A percentile compares a stretch with the other conserved stretches of the same genome.
Conservation (phyloP, 2,797 vertebrate species). For the Acanthiza pusilla region DNA sequence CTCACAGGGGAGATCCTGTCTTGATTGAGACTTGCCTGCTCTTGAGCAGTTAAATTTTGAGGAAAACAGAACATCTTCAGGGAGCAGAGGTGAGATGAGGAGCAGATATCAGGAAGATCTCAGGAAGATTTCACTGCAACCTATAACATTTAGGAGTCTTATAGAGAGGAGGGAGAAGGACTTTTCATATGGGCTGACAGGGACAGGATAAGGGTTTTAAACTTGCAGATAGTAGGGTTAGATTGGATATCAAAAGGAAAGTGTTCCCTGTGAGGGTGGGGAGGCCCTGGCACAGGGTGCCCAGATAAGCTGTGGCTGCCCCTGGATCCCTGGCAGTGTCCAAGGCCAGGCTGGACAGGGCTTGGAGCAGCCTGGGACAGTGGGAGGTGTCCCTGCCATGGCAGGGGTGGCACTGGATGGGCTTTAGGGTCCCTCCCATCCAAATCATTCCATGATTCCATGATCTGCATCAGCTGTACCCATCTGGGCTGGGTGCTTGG, state of each 20-base stretch:
- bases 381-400: not conserved
- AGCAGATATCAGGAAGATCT: not conserved
- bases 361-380: not conserved
- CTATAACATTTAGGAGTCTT: not conserved
- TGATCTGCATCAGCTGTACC: not conserved
- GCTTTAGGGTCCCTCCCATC: not conserved
- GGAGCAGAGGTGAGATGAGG: not conserved
- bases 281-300: not conserved
- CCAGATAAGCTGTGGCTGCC: not conserved
- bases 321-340: not conserved
- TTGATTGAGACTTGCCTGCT: not conserved
- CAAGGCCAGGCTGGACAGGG: not conserved
- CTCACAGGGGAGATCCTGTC: not conserved
- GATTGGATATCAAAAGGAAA: not conserved
- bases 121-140: not conserved
- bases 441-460: not conserved
- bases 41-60: not conserved
- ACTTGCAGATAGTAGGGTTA: not conserved
- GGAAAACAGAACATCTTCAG: not conserved
- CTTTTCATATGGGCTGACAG: not conserved
- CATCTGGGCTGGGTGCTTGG: not conserved
- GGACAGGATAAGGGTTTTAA: not conserved
- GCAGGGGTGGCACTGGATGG: not conserved
- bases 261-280: accelerated
- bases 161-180: not conserved